phyloP scores from a whole-genome alignment of 2,113 vertebrate genomes.

The Puntigrus tetrazona region DNA sequence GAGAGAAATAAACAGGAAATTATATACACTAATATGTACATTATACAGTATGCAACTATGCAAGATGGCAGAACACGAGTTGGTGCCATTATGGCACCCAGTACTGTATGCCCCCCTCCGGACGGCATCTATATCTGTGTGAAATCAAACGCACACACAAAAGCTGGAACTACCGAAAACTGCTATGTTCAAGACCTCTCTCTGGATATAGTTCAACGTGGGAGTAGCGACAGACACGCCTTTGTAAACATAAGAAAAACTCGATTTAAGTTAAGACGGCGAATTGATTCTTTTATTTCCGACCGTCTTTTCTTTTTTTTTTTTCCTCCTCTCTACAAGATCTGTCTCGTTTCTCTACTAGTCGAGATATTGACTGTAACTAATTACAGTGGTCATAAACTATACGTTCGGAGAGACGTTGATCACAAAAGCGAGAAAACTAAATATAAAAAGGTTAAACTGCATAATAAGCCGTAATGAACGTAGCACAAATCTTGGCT shows the following conservation, averaged over 20 bases:
- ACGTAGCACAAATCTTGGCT: constrained; percentile 33
- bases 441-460: constrained; percentile 15
- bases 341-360: neutral
- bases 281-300: neutral
- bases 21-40: constrained; percentile 79
- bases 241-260: constrained; percentile 39
- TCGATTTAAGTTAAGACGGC: neutral
- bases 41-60: constrained; percentile 68
- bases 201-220: constrained; percentile 49
- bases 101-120: constrained; percentile 38
- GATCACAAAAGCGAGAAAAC: neutral
- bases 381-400: constrained; percentile 33
- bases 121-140: constrained; percentile 58
- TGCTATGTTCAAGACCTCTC: constrained; percentile 43
- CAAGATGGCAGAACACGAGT: constrained; percentile 55
- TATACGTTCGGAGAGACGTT: constrained; percentile 1
- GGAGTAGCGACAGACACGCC: constrained; percentile 31
- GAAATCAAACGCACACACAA: constrained; percentile 44
- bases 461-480: neutral
- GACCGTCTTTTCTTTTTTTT: neutral
- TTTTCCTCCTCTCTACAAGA: too few species aligned
- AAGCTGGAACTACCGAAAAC: constrained; percentile 40
- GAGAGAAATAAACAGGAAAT: constrained; percentile 52
- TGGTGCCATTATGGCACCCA: constrained; percentile 59
- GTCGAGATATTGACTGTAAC: constrained; percentile 6